A percentile compares a stretch with the other conserved stretches of the same genome.
Evolutionary conservation across 2,113 vertebrate species (phyloP).

Genomic region (Phalacrocorax aristotelis): DNA sequence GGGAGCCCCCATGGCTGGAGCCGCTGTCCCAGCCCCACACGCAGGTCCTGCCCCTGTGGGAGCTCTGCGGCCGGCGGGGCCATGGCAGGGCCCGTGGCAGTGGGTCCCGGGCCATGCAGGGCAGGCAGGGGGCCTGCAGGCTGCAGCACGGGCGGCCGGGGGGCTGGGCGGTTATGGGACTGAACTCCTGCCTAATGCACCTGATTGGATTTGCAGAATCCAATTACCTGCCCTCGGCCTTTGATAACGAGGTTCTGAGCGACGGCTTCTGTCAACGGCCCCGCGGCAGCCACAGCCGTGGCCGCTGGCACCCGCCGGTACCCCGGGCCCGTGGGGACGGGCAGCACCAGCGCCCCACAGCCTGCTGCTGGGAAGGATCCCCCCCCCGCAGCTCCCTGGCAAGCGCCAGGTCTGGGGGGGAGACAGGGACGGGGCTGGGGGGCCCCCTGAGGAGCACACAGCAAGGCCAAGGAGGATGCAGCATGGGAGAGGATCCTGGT

Average conservation of each 20-base stretch:
- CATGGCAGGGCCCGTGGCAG: not conserved
- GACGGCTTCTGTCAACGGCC: conserved; percentile 41
- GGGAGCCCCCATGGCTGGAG: not conserved
- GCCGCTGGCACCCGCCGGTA: not conserved
- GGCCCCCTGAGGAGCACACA: accelerated
- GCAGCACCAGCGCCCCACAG: not conserved
- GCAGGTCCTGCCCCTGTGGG: not conserved
- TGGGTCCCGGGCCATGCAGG: not conserved
- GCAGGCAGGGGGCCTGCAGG: not conserved
- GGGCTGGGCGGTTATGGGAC: conserved; percentile 6
- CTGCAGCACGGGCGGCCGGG: not conserved
- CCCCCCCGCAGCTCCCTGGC: not conserved
- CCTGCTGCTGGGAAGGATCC: accelerated
- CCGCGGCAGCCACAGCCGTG: not conserved
- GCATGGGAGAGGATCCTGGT: accelerated
- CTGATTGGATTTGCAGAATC: conserved; percentile 37
- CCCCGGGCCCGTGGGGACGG: accelerated
- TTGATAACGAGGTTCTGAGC: conserved; percentile 51
- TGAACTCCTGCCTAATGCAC: conserved; percentile 49
- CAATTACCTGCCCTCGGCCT: conserved; percentile 44
- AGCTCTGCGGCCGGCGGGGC: not conserved
- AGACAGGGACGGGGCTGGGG: accelerated
- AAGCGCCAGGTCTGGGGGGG: accelerated
- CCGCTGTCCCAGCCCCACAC: not conserved
- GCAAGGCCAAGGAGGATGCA: no score